Evolutionary conservation across 1,140 invertebrate species (phyloP).

Genomic region (Ericerus pela): DNA sequence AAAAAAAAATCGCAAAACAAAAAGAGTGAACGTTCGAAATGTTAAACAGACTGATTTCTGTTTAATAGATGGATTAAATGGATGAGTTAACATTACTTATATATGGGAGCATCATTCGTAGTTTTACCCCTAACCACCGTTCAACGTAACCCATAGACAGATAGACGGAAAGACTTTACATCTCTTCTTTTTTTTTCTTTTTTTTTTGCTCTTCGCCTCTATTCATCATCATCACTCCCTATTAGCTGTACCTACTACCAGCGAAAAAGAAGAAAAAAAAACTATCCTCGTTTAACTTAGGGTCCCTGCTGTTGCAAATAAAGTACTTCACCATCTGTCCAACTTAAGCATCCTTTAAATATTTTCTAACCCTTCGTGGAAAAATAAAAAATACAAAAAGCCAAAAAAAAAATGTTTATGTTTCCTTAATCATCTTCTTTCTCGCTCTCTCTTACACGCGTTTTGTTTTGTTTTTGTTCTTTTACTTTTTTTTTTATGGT

Average conservation of each 20-base stretch:
- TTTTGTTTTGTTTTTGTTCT: too few relatives aligned
- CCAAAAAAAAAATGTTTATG: slow-evolving; percentile 4
- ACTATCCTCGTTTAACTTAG: too few relatives aligned
- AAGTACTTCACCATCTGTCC: slow-evolving; percentile 10
- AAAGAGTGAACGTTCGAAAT: neutral
- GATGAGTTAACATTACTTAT: slow-evolving; percentile 11
- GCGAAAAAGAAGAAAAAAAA: too few relatives aligned
- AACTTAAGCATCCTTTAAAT: slow-evolving; percentile 6
- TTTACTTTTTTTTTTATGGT: too few relatives aligned
- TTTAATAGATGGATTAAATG: slow-evolving; percentile 12
- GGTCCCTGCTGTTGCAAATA: slow-evolving; percentile 7
- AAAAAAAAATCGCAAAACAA: too few relatives aligned
- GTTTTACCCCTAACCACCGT: neutral
- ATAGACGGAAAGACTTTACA: too few relatives aligned
- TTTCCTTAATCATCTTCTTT: slow-evolving; percentile 8
- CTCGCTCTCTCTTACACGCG: neutral
- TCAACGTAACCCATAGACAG: neutral
- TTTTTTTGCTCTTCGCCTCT: neutral
- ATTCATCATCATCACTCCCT: slow-evolving; percentile 11
- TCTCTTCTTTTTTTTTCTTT: neutral
- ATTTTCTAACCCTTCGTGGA: slow-evolving; percentile 1
- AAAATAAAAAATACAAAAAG: slow-evolving; percentile 5
- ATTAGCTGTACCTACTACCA: too few relatives aligned
- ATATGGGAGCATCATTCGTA: neutral
- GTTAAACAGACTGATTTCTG: slow-evolving; percentile 8